Evolutionary conservation across 2,797 vertebrate genomes (phyloP).

Genomic region (Lithobates sylvaticus): DNA sequence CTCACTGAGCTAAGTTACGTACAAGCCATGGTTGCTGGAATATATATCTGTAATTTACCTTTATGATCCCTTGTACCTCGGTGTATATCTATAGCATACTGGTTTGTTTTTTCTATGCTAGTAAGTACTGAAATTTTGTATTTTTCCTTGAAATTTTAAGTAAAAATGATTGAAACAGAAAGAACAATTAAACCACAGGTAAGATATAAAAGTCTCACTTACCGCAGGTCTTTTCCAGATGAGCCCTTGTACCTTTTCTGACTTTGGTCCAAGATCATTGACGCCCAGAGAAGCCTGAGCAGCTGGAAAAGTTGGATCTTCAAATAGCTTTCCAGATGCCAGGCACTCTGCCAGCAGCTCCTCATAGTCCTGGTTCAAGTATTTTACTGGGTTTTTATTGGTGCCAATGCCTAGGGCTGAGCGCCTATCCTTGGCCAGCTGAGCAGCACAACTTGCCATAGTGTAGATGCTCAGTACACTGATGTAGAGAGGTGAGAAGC

Average conservation of each 20-base stretch:
- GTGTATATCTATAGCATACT: no score
- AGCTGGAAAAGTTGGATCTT: conserved; percentile 83
- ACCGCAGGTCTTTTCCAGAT: conserved; percentile 68
- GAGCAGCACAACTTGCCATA: conserved; percentile 67
- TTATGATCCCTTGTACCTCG: no score
- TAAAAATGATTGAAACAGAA: no score
- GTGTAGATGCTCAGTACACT: background rate
- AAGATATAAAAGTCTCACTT: conserved; percentile 59
- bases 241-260: conserved; percentile 78
- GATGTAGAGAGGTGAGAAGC: no score
- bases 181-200: no score
- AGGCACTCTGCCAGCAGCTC: conserved; percentile 78
- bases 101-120: no score
- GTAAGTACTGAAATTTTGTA: no score
- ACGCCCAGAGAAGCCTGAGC: conserved; percentile 79
- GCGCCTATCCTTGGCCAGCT: conserved; percentile 70
- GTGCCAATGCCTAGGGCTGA: conserved; percentile 70
- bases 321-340: conserved; percentile 77
- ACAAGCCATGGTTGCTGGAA: no score
- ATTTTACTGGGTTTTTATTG: conserved; percentile 75
- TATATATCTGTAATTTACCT: no score
- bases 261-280: conserved; percentile 80
- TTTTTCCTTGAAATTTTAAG: no score
- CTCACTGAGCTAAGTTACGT: no score
- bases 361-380: conserved; percentile 84